Base-by-base conservation (phyloP, 1,140 invertebrate species). In the Halictus rubicundus region DNA sequence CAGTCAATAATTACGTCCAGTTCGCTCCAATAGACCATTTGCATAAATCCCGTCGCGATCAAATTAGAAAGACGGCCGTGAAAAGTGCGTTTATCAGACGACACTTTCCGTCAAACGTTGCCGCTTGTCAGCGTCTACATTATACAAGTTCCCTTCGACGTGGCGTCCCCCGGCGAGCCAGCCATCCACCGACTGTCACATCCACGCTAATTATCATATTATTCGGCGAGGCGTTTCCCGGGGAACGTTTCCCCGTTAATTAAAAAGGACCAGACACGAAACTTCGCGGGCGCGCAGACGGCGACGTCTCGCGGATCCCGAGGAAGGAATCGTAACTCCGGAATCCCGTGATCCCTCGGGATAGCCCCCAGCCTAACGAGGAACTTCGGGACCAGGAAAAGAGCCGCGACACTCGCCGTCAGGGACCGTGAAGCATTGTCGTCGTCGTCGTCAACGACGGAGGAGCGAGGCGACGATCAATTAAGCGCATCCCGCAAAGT, bases 401-500 rank as follows among this genome's bases (percentile, higher is more conserved):
- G 74, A 63, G 69, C 63, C 21, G 68, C 59, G 81, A 57, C 25
- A 42, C 66, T 80, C 80, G 37, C 61, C 66, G 80, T 60, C 63
- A 80, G 64, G 59, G 69, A 52, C 27, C 16, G 49, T 1, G 37
- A 25, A 76, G 73, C 69, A 84, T 84, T 61, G 73, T 61, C 78
- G 71, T 52, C 32, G 71, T 52, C 32, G 63, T 23, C 68, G 76
- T 63, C 32, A 32, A 32, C 32, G 32, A 32, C 32, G 32, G 32
- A 32, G 59, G 3, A 59, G 57, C 73, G 68, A 74, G 78, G 81
- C 80, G 87, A 78, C 87, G 87, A 89, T 89, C 88, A 88, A 89
- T 89, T 88, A 88, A 89, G 87, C 86, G 88, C 86, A 89, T 80
- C 88, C 88, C 80, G 86, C 84, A 87, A 89, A 89, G 88, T 89